phyloP scores from a whole-genome alignment of 1,140 invertebrate species.

The Drosophila ananassae region DNA sequence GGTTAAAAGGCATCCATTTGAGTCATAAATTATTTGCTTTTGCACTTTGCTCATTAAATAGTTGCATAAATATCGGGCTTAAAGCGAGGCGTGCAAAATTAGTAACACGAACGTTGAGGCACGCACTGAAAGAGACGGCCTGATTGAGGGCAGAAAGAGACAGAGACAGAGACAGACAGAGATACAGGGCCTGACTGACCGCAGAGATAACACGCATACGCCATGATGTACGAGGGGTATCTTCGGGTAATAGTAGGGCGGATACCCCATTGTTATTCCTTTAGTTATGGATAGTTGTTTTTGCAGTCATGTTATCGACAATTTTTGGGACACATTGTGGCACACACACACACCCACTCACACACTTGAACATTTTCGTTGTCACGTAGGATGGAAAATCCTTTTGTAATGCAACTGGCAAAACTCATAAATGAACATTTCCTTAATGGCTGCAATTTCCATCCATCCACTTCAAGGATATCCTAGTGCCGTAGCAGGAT shows the following conservation, averaged over 20 bases:
- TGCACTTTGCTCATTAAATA: conserved; percentile 51
- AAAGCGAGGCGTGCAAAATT: conserved; percentile 56
- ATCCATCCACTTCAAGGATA: conserved; percentile 39
- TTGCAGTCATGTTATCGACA: conserved; percentile 26
- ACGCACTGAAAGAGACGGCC: conserved; percentile 14
- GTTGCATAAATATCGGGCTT: conserved; percentile 69
- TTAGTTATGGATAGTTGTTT: conserved; percentile 18
- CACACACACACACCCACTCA: neutral
- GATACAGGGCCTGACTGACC: conserved; percentile 37
- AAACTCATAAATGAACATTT: conserved; percentile 75
- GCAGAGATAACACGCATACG: conserved; percentile 72
- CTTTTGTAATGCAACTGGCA: conserved; percentile 52
- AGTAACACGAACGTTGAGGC: conserved; percentile 46
- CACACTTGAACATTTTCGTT: neutral
- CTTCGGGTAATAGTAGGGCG: neutral
- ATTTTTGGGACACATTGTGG: conserved; percentile 32
- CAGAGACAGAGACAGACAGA: no score
- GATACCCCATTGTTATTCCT: conserved; percentile 22
- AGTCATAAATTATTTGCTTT: conserved; percentile 65
- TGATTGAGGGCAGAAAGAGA: neutral
- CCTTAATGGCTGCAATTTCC: conserved; percentile 41
- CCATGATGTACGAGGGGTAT: conserved; percentile 41
- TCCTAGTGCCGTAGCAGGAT: conserved; percentile 36
- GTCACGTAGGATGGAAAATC: conserved; percentile 11
- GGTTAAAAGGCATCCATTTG: conserved; percentile 9